Base-by-base conservation (phyloP, 2,113 vertebrate species). In the Colius striatus region DNA sequence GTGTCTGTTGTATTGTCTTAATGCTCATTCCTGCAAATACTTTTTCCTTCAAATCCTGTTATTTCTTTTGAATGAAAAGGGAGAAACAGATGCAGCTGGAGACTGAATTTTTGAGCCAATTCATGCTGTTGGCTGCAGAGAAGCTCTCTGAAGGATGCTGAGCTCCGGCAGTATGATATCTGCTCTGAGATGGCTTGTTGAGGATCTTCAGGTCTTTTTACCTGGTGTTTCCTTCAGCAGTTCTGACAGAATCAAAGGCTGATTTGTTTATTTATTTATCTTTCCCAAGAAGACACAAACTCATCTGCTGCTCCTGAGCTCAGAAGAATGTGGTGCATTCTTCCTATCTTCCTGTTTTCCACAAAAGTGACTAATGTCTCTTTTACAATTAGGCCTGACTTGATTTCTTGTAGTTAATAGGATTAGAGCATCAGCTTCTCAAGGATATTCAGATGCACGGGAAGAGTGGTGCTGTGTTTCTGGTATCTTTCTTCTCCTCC, bases 361-460 rank as follows among this genome's bases (percentile, higher is more conserved):
- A 75, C 92, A 29, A 89, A 96, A 95, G 77, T 29, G 36, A 95
- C 53, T 95, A 89, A 73, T 53, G 62, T 89, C 85, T 81, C 21
- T 0, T 79, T 96, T 91, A 76, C 96, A 84, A 63, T 65, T n/a
- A 76, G 93, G 87, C 94, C 95, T 92, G 94, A 92, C 96, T 97
- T 94, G 97, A 95, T 97, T 97, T 96, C 92, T 97, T 16, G 6
- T 92, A 58, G 79, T 97, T 98, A 98, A 98, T 97, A 96, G 97
- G 98, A 98, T 98, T 97, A 98, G 96, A 85, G 70, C 82, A 34
- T 96, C 97, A 96, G 95, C 68, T 87, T 94, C 97, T 97, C 94
- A 94, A 94, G 94, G 96, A 96, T 85, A 96, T 97, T 96, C 96
- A 94, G 97, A 93, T 95, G 92, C 94, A 95, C 18, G 57, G 89